Conservation (phyloP, 37 sponge, comb jelly and placozoan species). For the Cladorhizidae sp. region DNA sequence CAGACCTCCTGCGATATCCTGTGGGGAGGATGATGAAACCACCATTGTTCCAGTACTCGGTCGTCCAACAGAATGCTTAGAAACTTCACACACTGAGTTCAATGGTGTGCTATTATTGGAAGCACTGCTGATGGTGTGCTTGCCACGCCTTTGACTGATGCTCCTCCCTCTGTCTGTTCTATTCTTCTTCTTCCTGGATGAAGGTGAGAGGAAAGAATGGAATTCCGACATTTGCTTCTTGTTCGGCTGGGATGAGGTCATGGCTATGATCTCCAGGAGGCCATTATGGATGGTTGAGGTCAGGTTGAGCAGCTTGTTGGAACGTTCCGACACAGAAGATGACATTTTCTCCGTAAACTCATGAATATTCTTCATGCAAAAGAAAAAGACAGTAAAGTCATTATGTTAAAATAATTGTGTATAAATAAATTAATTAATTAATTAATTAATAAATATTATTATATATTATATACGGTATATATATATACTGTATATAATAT, state of each 20-base stretch:
- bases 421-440: neutral
- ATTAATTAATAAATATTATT: neutral
- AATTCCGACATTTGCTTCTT: neutral
- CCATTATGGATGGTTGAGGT: conserved; percentile 10
- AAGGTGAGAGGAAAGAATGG: neutral
- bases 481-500: too few relatives aligned
- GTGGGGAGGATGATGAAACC: neutral
- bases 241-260: conserved; percentile 11
- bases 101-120: neutral
- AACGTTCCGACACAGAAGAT: neutral
- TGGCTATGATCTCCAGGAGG: conserved; percentile 28
- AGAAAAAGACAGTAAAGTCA: too few relatives aligned
- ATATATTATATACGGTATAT: conserved; percentile 1
- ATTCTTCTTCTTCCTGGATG: neutral
- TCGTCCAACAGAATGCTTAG: neutral
- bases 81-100: neutral
- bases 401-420: neutral
- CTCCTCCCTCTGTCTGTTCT: neutral
- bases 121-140: neutral
- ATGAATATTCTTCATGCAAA: conserved; percentile 20
- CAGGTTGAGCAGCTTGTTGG: conserved; percentile 1
- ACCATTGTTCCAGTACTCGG: conserved; percentile 3
- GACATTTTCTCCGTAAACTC: conserved; percentile 32
- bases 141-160: neutral
- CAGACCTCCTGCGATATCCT: neutral